Base-by-base conservation (phyloP, 2,888 invertebrate genomes). In the Plemyria rubiginata region DNA sequence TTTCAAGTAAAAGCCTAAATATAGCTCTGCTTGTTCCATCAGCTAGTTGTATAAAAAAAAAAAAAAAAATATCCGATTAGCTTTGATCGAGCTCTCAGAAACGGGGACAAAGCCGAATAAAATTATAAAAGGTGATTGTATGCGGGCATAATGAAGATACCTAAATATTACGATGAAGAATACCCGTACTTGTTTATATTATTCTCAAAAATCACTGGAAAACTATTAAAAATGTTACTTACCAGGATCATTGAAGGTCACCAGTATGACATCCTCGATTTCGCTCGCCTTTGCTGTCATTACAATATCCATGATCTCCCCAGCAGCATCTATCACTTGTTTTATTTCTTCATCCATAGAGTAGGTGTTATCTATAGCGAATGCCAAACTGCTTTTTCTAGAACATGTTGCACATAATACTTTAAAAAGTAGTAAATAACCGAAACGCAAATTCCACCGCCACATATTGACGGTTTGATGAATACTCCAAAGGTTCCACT, bases 231-330 rank as follows among this genome's bases (percentile, higher is more conserved):
- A 43, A 43, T 8, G 3, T 8, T 41, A 45, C 54, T 69, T 70
- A 82, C 82, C 63, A 67, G 79, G 79, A 70, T 82, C 81, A 50
- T 80, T 82, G 32, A 82, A 75, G 0, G 80, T 81, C 3, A 82
- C 77, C 8, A 82, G 59, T 2, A 82, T 74, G 28, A 79, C 73
- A 36, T 82, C 75, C 29, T 70, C 36, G 3, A 81, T 76, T 16
- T 73, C 68, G 56, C 72, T 78, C 2, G 71, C 52, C 41, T 75
- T 76, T 28, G 73, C 68, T 9, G 64, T 60, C 4, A 74, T 63
- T 0, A 80, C 74, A 8, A 70, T 58, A 36, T 81, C 32, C 55
- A 77, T 66, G 6, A 82, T 78, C 0, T 32, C 53, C 12, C 70
- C 60, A 0, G 72, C 73, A 36, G 68, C 74, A 0, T 4, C 3